A percentile compares a stretch with the other conserved stretches of the same genome.
Conservation (phyloP, 2,797 vertebrate genomes). For the Alauda arvensis region DNA sequence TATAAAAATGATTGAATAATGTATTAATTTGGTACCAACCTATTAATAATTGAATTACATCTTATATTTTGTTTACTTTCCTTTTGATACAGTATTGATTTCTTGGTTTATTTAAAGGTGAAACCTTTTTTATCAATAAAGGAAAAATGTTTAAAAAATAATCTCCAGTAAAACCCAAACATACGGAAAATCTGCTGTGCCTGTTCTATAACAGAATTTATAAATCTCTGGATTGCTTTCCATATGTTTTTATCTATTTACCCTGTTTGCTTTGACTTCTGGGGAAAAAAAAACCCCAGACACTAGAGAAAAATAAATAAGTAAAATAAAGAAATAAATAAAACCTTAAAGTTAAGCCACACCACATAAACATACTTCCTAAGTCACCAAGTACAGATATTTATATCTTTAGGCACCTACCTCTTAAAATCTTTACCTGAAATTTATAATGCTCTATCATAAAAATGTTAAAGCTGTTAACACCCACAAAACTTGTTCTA, state of each 20-base stretch:
- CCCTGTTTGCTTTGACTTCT: background rate
- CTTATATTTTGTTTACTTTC: background rate
- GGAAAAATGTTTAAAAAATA: background rate
- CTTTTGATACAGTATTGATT: background rate
- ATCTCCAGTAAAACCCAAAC: background rate
- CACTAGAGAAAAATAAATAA: background rate
- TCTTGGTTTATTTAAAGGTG: background rate
- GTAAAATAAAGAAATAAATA: background rate
- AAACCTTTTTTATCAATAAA: background rate
- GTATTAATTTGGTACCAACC: background rate
- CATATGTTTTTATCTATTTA: background rate
- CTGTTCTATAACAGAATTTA: background rate
- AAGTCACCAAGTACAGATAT: background rate
- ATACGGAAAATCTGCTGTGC: background rate
- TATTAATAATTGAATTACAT: background rate
- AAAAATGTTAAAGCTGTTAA: background rate
- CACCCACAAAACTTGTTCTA: background rate
- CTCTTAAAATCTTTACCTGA: background rate
- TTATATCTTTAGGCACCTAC: background rate
- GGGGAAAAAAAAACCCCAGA: background rate
- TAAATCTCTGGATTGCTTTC: background rate
- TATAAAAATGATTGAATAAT: background rate
- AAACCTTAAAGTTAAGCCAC: background rate
- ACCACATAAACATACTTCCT: background rate
- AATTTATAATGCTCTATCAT: background rate